Base-by-base conservation (phyloP, 2,888 invertebrate species). In the Rhodophaea formosa region DNA sequence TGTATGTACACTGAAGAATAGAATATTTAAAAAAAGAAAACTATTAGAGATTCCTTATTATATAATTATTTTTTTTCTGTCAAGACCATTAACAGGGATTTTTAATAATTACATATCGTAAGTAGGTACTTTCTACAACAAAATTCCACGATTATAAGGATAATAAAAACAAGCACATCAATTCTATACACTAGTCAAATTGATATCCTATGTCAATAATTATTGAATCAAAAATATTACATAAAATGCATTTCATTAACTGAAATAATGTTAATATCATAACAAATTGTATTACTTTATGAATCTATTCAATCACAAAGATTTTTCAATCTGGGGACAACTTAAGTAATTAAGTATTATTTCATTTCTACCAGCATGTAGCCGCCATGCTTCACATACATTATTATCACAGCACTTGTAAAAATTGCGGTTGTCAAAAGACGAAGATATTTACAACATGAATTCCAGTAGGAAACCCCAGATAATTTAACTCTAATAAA, bases 361-460 rank as follows among this genome's bases (percentile, higher is more conserved):
- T 70, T 67, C 68, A 57, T 62, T 62, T 61, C 57, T 59, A 60
- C 60, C 51, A 74, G 77, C 80, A 82, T 74, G 69, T 74, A 72
- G 65, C 64, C 68, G 71, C 74, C 80, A 77, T 71, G 69, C 71
- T 74, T 72, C 72, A 78, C 67, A 69, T 66, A 77, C 12, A 12
- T 51, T 51, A 51, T 51, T 87, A 88, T 89, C 89, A 89, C 89
- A 89, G 89, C 87, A 87, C 84, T 88, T 79, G 74, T 81, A 80
- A 78, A 77, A 80, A 80, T 83, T 83, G 84, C 77, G 70, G 77
- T 72, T 77, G 84, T 86, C 82, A 79, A 77, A 68, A 75, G 75
- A 80, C 75, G 66, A 77, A 74, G 75, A 72, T 79, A 83, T 80
- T 74, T 80, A 84, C 78, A 79, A 70, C 65, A 67, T 74, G 69